A percentile compares a stretch with the other conserved stretches of the same genome.
Conservation (phyloP, 2,797 vertebrate genomes). For the Squalus acanthias region DNA sequence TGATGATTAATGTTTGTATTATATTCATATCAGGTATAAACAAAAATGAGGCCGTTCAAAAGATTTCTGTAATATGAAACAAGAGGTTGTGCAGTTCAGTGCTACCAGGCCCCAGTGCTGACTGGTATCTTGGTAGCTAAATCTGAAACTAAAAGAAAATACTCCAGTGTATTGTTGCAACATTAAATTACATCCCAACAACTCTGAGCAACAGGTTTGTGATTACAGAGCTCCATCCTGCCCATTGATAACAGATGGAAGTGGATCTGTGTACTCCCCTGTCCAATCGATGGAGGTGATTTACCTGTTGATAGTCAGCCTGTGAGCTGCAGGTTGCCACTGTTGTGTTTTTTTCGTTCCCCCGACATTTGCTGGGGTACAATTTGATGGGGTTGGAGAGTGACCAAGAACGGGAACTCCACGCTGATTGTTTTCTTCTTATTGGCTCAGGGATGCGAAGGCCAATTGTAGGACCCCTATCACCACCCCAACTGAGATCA, state of each 20-base stretch:
- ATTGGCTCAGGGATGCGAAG: background rate
- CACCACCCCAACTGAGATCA: background rate
- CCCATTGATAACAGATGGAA: conserved; percentile 28
- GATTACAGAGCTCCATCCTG: conserved; percentile 14
- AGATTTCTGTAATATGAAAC: background rate
- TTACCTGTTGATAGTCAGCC: background rate
- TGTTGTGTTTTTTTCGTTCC: background rate
- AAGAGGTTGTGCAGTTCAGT: conserved; percentile 4
- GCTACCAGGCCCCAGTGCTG: background rate
- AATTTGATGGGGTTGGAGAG: background rate
- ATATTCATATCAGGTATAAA: conserved; percentile 41
- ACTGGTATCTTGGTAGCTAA: background rate
- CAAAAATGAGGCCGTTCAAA: conserved; percentile 32
- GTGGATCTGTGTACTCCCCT: background rate
- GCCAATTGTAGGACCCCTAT: background rate
- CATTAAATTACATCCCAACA: background rate
- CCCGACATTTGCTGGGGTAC: background rate
- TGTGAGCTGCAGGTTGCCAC: background rate
- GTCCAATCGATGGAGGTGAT: background rate
- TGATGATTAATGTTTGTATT: conserved; percentile 43
- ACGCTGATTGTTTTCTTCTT: background rate
- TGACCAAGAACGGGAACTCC: background rate
- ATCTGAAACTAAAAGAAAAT: background rate
- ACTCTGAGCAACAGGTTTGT: background rate
- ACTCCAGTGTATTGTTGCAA: conserved; percentile 5